These are phyloP conservation scores for Tachysurus fulvidraco DNA, from an alignment of 2,113 vertebrate genomes.

Conservation along the genomic window DNA sequence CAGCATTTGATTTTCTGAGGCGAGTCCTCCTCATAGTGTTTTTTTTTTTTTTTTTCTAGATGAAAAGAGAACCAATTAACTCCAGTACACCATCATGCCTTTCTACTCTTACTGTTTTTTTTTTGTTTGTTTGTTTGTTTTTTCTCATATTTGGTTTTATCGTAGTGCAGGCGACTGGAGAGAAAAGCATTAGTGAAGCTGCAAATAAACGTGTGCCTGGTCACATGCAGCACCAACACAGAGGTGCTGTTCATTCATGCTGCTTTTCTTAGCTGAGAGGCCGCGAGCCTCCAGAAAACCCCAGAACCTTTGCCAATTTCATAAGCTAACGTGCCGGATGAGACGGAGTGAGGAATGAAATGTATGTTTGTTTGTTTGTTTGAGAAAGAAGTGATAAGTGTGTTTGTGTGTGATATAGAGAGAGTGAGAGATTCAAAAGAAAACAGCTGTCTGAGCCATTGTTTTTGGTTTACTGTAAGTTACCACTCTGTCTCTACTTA, in stretches of 20 bases:
- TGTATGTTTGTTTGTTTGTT: slow-evolving; percentile 27
- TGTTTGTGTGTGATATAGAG: neutral
- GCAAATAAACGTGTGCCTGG: slow-evolving; percentile 70
- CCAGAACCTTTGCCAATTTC: slow-evolving; percentile 69
- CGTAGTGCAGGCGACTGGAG: slow-evolving; percentile 66
- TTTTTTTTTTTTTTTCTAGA: slow-evolving; percentile 43
- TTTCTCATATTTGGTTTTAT: slow-evolving; percentile 51
- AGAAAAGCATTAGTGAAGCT: slow-evolving; percentile 58
- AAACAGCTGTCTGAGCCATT: slow-evolving; percentile 74
- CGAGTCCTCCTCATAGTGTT: slow-evolving; percentile 61
- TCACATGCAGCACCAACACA: slow-evolving; percentile 69
- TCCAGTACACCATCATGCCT: slow-evolving; percentile 65
- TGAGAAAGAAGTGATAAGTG: slow-evolving; percentile 19
- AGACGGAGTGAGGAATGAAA: slow-evolving; percentile 75
- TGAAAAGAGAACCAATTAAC: slow-evolving; percentile 27
- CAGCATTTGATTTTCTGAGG: slow-evolving; percentile 47
- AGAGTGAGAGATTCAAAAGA: slow-evolving; percentile 51
- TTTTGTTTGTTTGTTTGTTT: slow-evolving; percentile 62
- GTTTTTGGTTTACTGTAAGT: slow-evolving; percentile 63
- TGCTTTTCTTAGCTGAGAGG: slow-evolving; percentile 71
- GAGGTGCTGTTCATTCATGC: slow-evolving; percentile 64
- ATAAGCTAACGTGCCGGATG: slow-evolving; percentile 78
- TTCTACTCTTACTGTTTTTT: slow-evolving; percentile 63
- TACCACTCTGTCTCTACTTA: slow-evolving; percentile 50
- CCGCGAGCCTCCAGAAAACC: slow-evolving; percentile 38